phyloP scores from a whole-genome alignment of 2,888 invertebrate genomes.

The Lamproptera curius region DNA sequence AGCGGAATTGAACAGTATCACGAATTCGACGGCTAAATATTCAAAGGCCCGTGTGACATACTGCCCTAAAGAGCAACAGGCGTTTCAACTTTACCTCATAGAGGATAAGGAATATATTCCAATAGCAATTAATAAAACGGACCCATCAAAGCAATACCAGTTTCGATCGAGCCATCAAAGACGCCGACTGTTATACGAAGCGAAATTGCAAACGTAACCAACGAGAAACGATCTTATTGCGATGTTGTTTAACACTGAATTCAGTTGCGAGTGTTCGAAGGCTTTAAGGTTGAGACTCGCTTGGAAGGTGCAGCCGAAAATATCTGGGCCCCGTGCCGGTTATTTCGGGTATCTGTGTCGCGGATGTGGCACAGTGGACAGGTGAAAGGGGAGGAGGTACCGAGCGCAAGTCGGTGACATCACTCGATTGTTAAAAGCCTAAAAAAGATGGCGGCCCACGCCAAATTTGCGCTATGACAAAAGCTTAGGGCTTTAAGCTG shows the following conservation, averaged over 20 bases:
- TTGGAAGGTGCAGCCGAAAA: conserved; percentile 39
- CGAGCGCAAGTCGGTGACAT: conserved; percentile 36
- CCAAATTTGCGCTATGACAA: too few species aligned
- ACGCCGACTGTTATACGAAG: conserved; percentile 8
- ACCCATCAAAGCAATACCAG: conserved; percentile 3
- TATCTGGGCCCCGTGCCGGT: conserved; percentile 66
- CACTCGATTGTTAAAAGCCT: too few species aligned
- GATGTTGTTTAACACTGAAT: conserved; percentile 1
- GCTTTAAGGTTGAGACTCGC: conserved; percentile 35
- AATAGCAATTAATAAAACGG: neutral
- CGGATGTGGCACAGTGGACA: conserved; percentile 50
- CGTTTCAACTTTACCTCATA: neutral
- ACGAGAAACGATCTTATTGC: conserved; percentile 16
- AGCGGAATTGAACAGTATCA: conserved; percentile 16
- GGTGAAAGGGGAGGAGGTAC: conserved; percentile 30
- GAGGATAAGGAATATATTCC: neutral
- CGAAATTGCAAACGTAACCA: neutral
- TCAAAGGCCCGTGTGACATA: conserved; percentile 21
- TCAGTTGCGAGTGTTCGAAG: conserved; percentile 24
- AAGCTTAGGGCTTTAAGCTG: too few species aligned
- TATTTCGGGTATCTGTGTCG: conserved; percentile 66
- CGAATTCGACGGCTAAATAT: conserved; percentile 18
- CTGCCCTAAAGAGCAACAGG: conserved; percentile 1
- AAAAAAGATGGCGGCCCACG: too few species aligned
- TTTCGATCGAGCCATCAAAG: conserved; percentile 16